A percentile compares a stretch with the other conserved stretches of the same genome.
Evolutionary conservation across 2,113 vertebrate genomes (phyloP).

Genomic region (Pristiophorus japonicus): DNA sequence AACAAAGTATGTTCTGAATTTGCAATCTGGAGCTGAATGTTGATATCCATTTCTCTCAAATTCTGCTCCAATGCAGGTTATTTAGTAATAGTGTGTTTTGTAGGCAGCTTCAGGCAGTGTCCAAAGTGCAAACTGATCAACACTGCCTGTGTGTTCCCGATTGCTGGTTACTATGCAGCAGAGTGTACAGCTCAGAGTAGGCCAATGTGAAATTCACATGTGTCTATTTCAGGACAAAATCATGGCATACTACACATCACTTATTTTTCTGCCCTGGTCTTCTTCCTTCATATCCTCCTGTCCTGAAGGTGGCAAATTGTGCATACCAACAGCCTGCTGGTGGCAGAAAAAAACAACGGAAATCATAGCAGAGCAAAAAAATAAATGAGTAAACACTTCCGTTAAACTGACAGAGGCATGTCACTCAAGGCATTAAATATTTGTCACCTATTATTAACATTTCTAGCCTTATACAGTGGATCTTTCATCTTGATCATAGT

Average conservation of each 20-base stretch:
- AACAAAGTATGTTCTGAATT: not conserved
- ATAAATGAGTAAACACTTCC: not conserved
- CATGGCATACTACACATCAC: not conserved
- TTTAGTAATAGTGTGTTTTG: not conserved
- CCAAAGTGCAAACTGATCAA: not conserved
- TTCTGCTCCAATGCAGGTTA: not conserved
- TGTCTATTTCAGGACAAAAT: not conserved
- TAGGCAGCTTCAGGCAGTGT: not conserved
- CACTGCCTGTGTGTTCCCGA: not conserved
- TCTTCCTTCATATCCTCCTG: not conserved
- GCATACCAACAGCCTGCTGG: not conserved
- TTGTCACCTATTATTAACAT: not conserved
- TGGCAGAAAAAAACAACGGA: not conserved
- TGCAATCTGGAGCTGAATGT: not conserved
- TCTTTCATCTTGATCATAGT: not conserved
- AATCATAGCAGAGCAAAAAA: not conserved
- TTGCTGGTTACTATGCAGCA: not conserved
- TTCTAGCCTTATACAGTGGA: not conserved
- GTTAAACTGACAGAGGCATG: not conserved
- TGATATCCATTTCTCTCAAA: conserved; percentile 11
- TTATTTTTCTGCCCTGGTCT: not conserved
- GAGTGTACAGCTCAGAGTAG: not conserved
- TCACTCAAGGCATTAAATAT: not conserved
- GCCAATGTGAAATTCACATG: not conserved
- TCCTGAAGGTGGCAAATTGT: not conserved